Evolutionary conservation across 2,113 vertebrate genomes (phyloP).

Genomic region (Lepus europaeus): DNA sequence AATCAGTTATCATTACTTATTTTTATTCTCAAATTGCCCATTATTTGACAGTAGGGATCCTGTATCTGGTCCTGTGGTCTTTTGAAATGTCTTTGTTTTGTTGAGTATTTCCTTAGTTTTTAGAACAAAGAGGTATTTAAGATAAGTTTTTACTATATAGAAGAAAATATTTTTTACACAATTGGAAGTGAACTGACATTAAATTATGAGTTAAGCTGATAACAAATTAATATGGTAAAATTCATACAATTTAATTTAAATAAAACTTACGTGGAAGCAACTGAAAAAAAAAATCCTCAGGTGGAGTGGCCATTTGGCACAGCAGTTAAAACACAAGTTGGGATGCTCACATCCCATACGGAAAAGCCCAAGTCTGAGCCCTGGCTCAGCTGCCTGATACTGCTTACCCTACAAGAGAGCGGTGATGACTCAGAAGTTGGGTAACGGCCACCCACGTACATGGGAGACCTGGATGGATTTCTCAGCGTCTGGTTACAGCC

Average conservation of each 20-base stretch:
- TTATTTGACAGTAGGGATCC: background rate
- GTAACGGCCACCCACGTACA: too few relatives aligned
- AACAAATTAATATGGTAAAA: background rate
- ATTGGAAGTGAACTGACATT: background rate
- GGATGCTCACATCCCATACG: too few relatives aligned
- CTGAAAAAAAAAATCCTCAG: background rate
- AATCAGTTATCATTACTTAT: conserved; percentile 5
- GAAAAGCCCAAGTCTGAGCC: too few relatives aligned
- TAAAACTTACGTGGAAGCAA: background rate
- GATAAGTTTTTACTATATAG: background rate
- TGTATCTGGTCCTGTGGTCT: background rate
- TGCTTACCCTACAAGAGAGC: too few relatives aligned
- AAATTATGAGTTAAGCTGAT: background rate
- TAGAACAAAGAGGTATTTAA: background rate
- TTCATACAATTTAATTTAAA: background rate
- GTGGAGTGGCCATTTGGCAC: too few relatives aligned
- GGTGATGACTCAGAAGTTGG: too few relatives aligned
- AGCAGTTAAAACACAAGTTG: too few relatives aligned
- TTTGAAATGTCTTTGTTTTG: background rate
- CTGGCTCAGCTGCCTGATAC: too few relatives aligned
- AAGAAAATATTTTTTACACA: background rate
- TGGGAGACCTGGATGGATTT: too few relatives aligned
- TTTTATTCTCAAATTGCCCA: background rate
- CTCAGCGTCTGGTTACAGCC: too few relatives aligned
- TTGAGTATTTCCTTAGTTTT: background rate